A percentile compares a stretch with the other conserved stretches of the same genome.
Conservation (phyloP, 2,888 invertebrate genomes). For the Acholoe squamosa region DNA sequence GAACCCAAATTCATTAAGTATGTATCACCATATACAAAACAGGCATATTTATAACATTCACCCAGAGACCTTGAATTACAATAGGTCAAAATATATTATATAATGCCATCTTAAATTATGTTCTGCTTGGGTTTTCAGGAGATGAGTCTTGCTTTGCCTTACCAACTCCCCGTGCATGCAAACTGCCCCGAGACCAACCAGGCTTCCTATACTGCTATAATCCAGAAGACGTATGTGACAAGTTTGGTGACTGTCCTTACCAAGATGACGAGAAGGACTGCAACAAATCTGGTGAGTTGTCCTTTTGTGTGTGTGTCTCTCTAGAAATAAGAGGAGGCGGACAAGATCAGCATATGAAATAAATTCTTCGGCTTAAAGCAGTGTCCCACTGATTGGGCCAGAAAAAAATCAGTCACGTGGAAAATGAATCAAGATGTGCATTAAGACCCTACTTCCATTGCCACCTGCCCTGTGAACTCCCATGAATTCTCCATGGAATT, state of each 20-base stretch:
- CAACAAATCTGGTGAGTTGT: background rate
- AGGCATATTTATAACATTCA: background rate
- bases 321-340: too few species aligned
- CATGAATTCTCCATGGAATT: too few species aligned
- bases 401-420: too few species aligned
- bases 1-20: background rate
- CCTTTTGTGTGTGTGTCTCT: too few species aligned
- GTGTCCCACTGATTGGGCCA: too few species aligned
- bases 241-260: background rate
- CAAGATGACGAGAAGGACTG: slow-evolving; percentile 10
- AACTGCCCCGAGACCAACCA: background rate
- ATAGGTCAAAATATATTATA: too few species aligned
- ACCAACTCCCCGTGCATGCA: background rate
- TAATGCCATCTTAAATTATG: background rate
- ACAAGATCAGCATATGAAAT: too few species aligned
- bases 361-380: too few species aligned
- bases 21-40: background rate
- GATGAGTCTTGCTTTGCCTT: background rate
- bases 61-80: background rate
- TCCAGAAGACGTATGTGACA: background rate
- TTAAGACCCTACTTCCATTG: too few species aligned
- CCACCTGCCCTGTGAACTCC: too few species aligned
- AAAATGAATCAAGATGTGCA: too few species aligned
- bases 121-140: background rate
- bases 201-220: background rate